Evolutionary conservation across 64 coral and sea anemone species (phyloP), one percentile per base, ranked within the genome.

Genomic region (Actinia equina): DNA sequence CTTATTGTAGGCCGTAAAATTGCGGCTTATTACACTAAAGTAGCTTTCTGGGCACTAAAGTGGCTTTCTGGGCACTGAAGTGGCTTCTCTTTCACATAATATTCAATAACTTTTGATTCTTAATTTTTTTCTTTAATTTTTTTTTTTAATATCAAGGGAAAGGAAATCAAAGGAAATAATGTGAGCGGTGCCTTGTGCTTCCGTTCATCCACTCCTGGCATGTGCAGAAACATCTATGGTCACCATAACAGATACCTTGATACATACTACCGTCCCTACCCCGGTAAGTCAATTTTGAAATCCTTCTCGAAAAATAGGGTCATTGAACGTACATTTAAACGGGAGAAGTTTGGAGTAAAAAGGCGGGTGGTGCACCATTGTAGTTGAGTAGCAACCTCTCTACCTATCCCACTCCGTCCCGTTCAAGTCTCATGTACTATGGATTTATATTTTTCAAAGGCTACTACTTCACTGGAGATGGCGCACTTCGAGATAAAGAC

Each of bases 381-480:
- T n/a, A n/a, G n/a, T n/a, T n/a, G n/a, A n/a, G n/a, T n/a, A n/a
- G 11, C 71, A 13, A 12, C 23, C 71, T 19, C 17, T n/a, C 71
- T n/a, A 7, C 71, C 52, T 56, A 56, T 49, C 9, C 13, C 54
- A 56, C 54, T 56, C 1, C 14, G 54, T 15, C 9, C 54, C 54
- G 9, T 56, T 15, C 14, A 67, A 67, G 63, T 74, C 7, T 63
- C 6, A 16, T 59, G 25, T 22, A 2, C 13, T 43, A 26, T 71
- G 18, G 30, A 17, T 30, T 54, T 20, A n/a, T 18, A 55, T 61
- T 61, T 61, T 82, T 17, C 82, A 15, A 45, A 99, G 97, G 97
- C 22, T 93, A 88, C 44, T 99, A 99, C 51, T 99, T 99, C 83
- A 95, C 93, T 79, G 97, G 97, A 52, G 97, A 99, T 52, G 97